Percentiles rank a stretch among this genome's conserved stretches.
These are phyloP conservation scores for Panurus biarmicus DNA, from an alignment of 2,113 vertebrate genomes.

Conservation along the genomic window DNA sequence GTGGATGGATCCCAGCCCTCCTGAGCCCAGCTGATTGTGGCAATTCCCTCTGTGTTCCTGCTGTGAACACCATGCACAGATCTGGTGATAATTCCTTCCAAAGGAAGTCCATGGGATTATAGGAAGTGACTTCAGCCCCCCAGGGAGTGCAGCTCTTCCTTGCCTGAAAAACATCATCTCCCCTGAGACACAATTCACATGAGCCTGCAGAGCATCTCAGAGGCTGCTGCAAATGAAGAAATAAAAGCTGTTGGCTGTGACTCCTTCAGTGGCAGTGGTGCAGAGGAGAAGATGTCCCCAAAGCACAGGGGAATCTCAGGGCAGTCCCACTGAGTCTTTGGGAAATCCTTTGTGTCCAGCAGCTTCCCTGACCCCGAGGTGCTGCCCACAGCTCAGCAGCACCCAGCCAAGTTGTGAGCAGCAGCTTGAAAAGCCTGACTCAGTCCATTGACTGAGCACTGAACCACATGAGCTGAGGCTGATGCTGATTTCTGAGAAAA, in stretches of 20 bases:
- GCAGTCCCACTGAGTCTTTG: background rate
- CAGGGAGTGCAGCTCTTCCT: background rate
- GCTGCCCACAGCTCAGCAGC: background rate
- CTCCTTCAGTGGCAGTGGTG: background rate
- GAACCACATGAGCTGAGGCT: background rate
- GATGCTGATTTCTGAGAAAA: background rate
- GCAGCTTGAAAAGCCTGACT: background rate
- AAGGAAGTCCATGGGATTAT: background rate
- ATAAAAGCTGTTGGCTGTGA: background rate
- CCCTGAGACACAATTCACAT: rapidly evolving
- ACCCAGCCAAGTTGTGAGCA: background rate
- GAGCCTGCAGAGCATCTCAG: background rate
- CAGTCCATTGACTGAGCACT: background rate
- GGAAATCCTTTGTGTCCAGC: background rate
- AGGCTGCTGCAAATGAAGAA: background rate
- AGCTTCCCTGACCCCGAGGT: background rate
- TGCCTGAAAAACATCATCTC: background rate
- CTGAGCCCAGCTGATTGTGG: background rate
- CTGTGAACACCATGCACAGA: background rate
- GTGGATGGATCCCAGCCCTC: background rate
- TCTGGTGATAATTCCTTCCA: background rate
- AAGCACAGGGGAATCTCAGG: background rate
- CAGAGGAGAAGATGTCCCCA: background rate
- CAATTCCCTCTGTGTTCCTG: background rate
- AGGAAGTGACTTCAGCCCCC: background rate